These are phyloP conservation scores for Tetragnatha montana DNA, from an alignment of 2,888 invertebrate genomes.

Conservation along the genomic window DNA sequence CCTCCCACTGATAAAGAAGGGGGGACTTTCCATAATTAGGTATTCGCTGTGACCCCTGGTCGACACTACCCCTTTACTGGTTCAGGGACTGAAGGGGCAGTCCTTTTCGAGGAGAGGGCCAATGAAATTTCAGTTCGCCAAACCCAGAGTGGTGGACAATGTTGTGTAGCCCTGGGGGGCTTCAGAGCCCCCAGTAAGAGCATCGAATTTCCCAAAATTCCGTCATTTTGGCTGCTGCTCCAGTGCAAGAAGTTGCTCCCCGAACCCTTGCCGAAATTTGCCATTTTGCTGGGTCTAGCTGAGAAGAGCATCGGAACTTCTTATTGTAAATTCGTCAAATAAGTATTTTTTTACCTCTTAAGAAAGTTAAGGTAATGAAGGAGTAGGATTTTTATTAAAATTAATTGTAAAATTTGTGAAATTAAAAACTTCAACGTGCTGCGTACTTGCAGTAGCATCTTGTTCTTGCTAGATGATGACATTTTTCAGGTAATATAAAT, in stretches of 20 bases:
- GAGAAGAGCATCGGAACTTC: not conserved
- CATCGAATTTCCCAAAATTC: constrained; percentile 26
- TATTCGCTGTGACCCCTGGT: constrained; percentile 28
- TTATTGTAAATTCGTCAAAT: not conserved
- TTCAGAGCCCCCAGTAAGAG: constrained; percentile 4
- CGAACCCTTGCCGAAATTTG: no score
- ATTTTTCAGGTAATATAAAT: no score
- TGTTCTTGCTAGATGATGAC: no score
- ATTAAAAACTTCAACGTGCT: no score
- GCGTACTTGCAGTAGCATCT: no score
- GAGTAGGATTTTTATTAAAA: no score
- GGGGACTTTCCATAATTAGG: not conserved
- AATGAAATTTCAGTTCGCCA: not conserved
- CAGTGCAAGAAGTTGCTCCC: not conserved
- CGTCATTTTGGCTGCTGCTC: constrained; percentile 19
- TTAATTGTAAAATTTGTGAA: no score
- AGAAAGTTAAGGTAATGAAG: no score
- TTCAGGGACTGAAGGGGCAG: not conserved
- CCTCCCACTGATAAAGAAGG: constrained; percentile 22
- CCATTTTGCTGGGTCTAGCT: no score
- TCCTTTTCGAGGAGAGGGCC: constrained; percentile 24
- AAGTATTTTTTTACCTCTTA: not conserved
- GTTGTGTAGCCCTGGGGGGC: not conserved
- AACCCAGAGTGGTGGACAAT: constrained; percentile 16
- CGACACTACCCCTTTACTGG: constrained; percentile 54